Conservation (phyloP, 2,797 vertebrate species). For the Pseudochirops corinnae region DNA sequence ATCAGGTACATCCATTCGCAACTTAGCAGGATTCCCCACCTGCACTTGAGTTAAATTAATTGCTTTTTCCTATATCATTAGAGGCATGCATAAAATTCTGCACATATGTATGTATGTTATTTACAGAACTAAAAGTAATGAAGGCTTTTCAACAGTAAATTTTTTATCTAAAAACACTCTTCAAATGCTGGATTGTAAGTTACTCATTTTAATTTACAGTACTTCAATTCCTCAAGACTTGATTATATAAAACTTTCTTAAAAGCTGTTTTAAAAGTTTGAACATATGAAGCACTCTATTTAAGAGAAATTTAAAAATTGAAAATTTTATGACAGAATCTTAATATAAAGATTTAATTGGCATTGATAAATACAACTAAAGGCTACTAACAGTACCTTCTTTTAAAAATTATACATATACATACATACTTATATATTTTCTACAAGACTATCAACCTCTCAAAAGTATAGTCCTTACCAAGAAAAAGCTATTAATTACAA, state of each 20-base stretch:
- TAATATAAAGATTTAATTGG: neutral
- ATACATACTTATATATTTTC: neutral
- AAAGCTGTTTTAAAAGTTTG: neutral
- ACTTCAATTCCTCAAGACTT: neutral
- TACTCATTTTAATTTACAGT: neutral
- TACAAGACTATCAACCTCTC: neutral
- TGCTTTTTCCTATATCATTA: neutral
- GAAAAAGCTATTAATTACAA: neutral
- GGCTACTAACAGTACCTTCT: neutral
- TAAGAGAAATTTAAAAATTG: neutral
- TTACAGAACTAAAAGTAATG: constrained; percentile 15
- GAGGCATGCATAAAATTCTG: neutral
- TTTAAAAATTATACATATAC: neutral
- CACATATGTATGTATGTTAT: neutral
- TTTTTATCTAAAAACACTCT: neutral
- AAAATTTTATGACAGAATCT: neutral
- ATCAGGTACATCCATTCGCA: constrained; percentile 14
- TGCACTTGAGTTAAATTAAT: constrained; percentile 1
- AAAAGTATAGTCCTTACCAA: neutral
- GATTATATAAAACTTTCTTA: neutral
- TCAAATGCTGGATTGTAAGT: neutral
- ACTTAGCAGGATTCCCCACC: constrained; percentile 52
- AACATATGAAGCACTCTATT: neutral
- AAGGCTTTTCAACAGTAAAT: neutral
- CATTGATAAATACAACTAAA: neutral